phyloP scores from a whole-genome alignment of 2,888 invertebrate genomes.

The Limnephilus rhombicus region DNA sequence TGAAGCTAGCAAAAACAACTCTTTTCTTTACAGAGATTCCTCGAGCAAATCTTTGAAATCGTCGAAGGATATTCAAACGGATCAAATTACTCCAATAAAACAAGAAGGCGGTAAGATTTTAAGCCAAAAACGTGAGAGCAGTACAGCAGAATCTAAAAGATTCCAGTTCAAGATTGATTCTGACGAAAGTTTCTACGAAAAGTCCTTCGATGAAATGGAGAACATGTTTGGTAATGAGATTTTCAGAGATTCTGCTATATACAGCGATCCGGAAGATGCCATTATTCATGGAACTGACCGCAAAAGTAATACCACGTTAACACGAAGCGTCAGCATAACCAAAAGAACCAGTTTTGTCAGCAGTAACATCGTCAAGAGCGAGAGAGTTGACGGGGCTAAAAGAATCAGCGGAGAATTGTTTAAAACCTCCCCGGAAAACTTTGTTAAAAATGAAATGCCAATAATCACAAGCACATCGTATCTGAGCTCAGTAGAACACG shows the following conservation, averaged over 20 bases:
- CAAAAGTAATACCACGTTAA: neutral
- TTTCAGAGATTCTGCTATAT: constrained; percentile 90
- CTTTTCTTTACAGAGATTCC: constrained; percentile 62
- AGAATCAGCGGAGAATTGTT: neutral
- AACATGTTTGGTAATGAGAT: constrained; percentile 81
- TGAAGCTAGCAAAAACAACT: constrained; percentile 55
- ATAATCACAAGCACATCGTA: constrained; percentile 19
- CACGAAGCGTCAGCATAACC: constrained; percentile 1
- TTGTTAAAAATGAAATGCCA: constrained; percentile 11
- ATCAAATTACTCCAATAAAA: neutral
- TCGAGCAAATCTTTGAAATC: constrained; percentile 58
- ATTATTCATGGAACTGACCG: neutral
- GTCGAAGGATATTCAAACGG: constrained; percentile 58
- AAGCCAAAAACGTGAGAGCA: constrained; percentile 53
- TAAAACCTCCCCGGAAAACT: neutral
- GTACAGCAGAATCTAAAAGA: neutral
- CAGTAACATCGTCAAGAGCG: neutral
- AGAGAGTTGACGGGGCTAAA: neutral
- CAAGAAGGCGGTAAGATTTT: neutral
- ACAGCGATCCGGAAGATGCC: constrained; percentile 85
- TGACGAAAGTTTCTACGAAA: constrained; percentile 86
- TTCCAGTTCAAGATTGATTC: constrained; percentile 69
- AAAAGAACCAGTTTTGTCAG: constrained; percentile 23
- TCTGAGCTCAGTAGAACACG: constrained; percentile 2
- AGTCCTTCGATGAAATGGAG: constrained; percentile 86